Conservation (phyloP, 2,888 invertebrate species). For the Cantharis flavilabris region DNA sequence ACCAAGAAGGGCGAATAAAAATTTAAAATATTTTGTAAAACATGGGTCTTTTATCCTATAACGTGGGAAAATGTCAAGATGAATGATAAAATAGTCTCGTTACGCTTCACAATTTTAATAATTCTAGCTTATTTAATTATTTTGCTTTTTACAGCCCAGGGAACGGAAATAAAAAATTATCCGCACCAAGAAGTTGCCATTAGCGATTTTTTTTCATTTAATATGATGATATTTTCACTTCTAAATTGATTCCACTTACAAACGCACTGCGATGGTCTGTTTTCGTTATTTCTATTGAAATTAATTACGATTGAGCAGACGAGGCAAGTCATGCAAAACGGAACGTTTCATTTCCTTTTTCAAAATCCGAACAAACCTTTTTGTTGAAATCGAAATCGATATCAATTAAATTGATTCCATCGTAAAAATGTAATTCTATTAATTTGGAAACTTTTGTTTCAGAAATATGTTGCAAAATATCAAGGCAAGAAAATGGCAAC, state of each 20-base stretch:
- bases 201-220: neutral
- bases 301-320: neutral
- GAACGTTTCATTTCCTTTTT: neutral
- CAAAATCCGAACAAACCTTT: neutral
- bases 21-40: neutral
- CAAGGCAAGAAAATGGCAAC: conserved; percentile 81
- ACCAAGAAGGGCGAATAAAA: neutral
- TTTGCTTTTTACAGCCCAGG: neutral
- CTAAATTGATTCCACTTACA: neutral
- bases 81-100: neutral
- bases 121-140: conserved; percentile 3
- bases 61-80: neutral
- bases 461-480: conserved; percentile 84
- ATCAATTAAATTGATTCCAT: neutral
- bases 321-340: neutral
- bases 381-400: neutral
- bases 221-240: neutral
- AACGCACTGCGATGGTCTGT: neutral
- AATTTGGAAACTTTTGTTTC: conserved; percentile 45
- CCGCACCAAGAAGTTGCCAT: neutral
- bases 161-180: neutral
- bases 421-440: neutral
- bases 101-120: conserved; percentile 8
- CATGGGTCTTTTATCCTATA: neutral
- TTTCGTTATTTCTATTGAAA: neutral